Percentiles rank a stretch among this genome's conserved stretches.
Evolutionary conservation across 2,888 invertebrate genomes (phyloP).

Genomic region (Cheilosia impressa): DNA sequence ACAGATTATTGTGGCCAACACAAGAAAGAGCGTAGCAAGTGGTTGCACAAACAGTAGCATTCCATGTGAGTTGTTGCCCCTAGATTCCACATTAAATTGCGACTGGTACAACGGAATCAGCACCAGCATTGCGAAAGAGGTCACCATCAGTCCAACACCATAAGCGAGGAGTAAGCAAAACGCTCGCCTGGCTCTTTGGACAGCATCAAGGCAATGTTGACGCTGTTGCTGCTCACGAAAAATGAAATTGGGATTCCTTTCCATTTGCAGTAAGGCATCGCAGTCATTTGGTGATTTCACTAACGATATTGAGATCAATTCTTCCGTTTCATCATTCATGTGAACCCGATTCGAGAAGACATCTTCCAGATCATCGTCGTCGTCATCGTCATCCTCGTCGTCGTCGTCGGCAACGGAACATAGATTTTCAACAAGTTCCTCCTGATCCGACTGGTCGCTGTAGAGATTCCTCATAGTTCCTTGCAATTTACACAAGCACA

Average conservation of each 20-base stretch:
- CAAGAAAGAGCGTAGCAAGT: constrained; percentile 75
- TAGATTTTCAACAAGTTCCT: constrained; percentile 77
- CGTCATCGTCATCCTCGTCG: constrained; percentile 75
- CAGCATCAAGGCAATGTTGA: constrained; percentile 69
- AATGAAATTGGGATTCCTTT: constrained; percentile 65
- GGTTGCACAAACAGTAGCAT: constrained; percentile 77
- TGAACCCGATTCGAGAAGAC: constrained; percentile 73
- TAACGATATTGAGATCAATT: constrained; percentile 70
- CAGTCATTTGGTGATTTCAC: constrained; percentile 67
- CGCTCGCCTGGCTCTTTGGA: constrained; percentile 66
- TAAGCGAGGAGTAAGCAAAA: constrained; percentile 81
- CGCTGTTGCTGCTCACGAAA: constrained; percentile 76
- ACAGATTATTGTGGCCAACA: constrained; percentile 71
- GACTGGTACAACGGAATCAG: constrained; percentile 84
- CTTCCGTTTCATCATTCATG: constrained; percentile 73
- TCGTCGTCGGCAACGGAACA: constrained; percentile 76
- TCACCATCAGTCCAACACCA: constrained; percentile 83
- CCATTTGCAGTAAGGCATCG: constrained; percentile 69
- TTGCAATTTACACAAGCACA: constrained; percentile 48
- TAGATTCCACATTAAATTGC: constrained; percentile 76
- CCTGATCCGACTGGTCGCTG: constrained; percentile 76
- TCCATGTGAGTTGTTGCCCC: constrained; percentile 76
- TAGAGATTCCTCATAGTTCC: constrained; percentile 67
- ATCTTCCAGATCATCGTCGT: constrained; percentile 74
- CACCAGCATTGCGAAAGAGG: constrained; percentile 84